Evolutionary conservation across 2,888 invertebrate species (phyloP).

Genomic region (Dryadula phaetusa): DNA sequence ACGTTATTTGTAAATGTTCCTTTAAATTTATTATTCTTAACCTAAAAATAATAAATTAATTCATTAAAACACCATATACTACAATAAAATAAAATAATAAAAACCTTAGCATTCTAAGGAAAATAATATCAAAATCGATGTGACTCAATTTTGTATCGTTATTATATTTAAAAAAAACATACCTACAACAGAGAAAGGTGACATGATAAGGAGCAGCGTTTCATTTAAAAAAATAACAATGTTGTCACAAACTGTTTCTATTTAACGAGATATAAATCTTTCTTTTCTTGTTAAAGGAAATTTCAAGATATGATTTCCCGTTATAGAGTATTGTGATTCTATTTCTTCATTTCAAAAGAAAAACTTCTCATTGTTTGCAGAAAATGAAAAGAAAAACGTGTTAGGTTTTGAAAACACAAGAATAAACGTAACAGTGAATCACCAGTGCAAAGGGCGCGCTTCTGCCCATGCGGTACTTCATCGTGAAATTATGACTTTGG

Average conservation of each 20-base stretch:
- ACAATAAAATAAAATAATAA: too few species aligned
- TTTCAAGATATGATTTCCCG: constrained; percentile 25
- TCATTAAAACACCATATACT: too few species aligned
- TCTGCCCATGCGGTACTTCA: constrained; percentile 73
- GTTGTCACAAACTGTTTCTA: constrained; percentile 15
- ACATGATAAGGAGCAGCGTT: neutral
- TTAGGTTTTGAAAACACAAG: constrained; percentile 33
- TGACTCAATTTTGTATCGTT: too few species aligned
- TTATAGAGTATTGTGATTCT: constrained; percentile 5
- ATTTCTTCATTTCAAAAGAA: constrained; percentile 20
- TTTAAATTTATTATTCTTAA: neutral
- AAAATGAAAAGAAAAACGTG: constrained; percentile 31
- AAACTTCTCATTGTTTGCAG: constrained; percentile 25
- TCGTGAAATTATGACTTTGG: constrained; percentile 77
- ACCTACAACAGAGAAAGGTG: neutral
- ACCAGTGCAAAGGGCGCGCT: constrained; percentile 70
- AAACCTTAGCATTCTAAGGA: too few species aligned
- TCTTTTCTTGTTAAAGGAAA: constrained; percentile 31
- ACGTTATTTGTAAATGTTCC: constrained; percentile 15
- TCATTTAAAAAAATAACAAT: constrained; percentile 10
- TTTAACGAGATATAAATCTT: constrained; percentile 32
- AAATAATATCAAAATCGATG: too few species aligned
- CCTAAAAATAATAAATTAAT: too few species aligned
- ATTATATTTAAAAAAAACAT: neutral
- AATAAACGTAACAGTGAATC: constrained; percentile 67